Evolutionary conservation across 2,888 invertebrate genomes (phyloP).

Genomic region (Willowsia nigromaculata): DNA sequence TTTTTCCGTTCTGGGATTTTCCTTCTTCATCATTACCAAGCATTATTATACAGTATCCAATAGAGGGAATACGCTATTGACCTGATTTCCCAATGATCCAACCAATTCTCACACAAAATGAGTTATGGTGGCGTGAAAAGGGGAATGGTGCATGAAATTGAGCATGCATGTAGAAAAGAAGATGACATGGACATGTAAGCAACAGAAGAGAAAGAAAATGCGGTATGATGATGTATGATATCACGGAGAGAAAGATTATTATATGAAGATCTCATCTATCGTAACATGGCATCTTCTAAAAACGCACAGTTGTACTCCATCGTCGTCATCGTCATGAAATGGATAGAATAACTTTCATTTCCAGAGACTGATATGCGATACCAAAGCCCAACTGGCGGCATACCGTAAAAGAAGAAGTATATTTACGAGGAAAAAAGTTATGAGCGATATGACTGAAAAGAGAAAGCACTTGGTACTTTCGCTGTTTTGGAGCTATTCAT

Average conservation of each 20-base stretch:
- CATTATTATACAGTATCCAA: slow-evolving; percentile 13
- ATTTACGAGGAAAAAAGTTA: slow-evolving; percentile 9
- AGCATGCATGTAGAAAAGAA: slow-evolving; percentile 71
- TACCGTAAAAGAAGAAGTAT: neutral
- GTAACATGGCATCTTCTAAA: neutral
- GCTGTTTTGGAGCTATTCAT: slow-evolving; percentile 39
- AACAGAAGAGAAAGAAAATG: neutral
- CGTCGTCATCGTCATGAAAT: slow-evolving; percentile 38
- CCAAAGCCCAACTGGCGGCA: neutral
- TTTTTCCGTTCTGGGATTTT: neutral
- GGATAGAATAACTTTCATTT: slow-evolving; percentile 67
- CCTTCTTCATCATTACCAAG: slow-evolving; percentile 42
- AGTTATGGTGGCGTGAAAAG: slow-evolving; percentile 70
- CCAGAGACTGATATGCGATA: slow-evolving; percentile 53
- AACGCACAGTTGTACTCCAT: slow-evolving; percentile 59
- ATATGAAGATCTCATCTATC: neutral
- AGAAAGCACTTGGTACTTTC: slow-evolving; percentile 27
- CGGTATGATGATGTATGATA: slow-evolving; percentile 26
- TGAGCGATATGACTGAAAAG: slow-evolving; percentile 6
- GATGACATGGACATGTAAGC: slow-evolving; percentile 69
- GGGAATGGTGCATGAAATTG: slow-evolving; percentile 73
- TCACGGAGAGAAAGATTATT: slow-evolving; percentile 1
- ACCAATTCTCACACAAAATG: slow-evolving; percentile 66
- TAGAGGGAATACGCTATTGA: slow-evolving; percentile 51
- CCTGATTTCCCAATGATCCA: slow-evolving; percentile 72